phyloP scores from a whole-genome alignment of 2,888 invertebrate species.

The Busseola fusca region DNA sequence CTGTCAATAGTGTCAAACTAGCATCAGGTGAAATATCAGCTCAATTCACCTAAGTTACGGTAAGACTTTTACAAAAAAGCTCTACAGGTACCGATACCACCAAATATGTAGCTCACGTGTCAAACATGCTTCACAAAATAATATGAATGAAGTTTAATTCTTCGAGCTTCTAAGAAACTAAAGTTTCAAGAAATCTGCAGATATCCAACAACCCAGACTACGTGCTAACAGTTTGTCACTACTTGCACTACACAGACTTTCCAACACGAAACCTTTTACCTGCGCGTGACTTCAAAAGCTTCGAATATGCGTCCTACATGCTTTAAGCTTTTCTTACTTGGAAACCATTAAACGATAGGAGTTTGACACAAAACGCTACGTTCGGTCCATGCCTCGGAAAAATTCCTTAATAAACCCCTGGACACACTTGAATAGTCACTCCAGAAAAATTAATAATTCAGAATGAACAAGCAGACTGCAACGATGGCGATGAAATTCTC shows the following conservation, averaged over 20 bases:
- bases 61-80: background rate
- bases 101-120: constrained; percentile 14
- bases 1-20: background rate
- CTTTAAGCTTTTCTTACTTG: constrained; percentile 25
- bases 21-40: background rate
- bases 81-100: background rate
- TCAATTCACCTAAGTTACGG: background rate
- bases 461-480: constrained; percentile 58
- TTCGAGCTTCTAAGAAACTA: constrained; percentile 29
- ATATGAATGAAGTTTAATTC: constrained; percentile 16
- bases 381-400: constrained; percentile 28
- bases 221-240: constrained; percentile 47
- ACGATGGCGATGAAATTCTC: constrained; percentile 63
- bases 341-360: constrained; percentile 32
- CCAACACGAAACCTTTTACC: constrained; percentile 52
- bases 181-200: constrained; percentile 24
- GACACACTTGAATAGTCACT: constrained; percentile 28
- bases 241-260: constrained; percentile 41
- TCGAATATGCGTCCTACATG: constrained; percentile 42
- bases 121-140: constrained; percentile 12
- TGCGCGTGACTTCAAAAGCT: constrained; percentile 51
- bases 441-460: constrained; percentile 58
- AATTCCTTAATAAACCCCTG: constrained; percentile 11
- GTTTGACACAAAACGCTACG: constrained; percentile 38
- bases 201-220: background rate